Evolutionary conservation across 2,113 vertebrate species (phyloP).

Genomic region (Poicephalus meyeri): DNA sequence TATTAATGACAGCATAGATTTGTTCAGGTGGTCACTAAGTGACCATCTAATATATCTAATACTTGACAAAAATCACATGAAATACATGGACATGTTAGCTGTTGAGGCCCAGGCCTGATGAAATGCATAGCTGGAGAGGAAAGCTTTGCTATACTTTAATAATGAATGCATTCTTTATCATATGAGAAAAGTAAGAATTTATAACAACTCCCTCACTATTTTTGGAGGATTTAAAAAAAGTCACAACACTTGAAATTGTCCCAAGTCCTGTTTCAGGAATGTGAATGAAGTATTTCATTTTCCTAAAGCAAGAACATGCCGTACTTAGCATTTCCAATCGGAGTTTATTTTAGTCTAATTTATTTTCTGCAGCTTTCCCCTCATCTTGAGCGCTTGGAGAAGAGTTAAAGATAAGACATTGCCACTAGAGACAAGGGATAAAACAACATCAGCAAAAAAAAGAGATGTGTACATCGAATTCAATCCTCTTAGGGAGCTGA

Average conservation of each 20-base stretch:
- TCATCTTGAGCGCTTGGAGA: slow-evolving; percentile 55
- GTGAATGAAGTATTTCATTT: slow-evolving; percentile 60
- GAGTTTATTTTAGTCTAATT: slow-evolving; percentile 69
- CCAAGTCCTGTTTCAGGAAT: slow-evolving; percentile 53
- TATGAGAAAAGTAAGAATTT: slow-evolving; percentile 21
- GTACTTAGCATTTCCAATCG: slow-evolving; percentile 67
- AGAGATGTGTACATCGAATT: neutral
- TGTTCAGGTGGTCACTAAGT: neutral
- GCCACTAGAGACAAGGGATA: slow-evolving; percentile 54
- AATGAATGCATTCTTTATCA: neutral
- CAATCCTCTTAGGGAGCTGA: neutral
- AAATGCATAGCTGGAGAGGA: neutral
- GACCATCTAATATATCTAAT: neutral
- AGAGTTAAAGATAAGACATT: slow-evolving; percentile 63
- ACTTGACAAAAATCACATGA: neutral
- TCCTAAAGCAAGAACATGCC: slow-evolving; percentile 66
- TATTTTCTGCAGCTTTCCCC: slow-evolving; percentile 70
- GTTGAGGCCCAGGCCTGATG: neutral
- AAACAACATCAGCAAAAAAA: slow-evolving; percentile 49
- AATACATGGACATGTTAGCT: neutral
- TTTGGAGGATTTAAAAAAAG: slow-evolving; percentile 56
- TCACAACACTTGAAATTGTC: slow-evolving; percentile 56
- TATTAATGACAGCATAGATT: neutral
- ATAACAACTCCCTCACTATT: slow-evolving; percentile 22
- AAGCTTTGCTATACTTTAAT: neutral